Percentiles rank a stretch among this genome's conserved stretches.
Evolutionary conservation across 2,888 invertebrate species (phyloP).

Genomic region (Phalera bucephala): DNA sequence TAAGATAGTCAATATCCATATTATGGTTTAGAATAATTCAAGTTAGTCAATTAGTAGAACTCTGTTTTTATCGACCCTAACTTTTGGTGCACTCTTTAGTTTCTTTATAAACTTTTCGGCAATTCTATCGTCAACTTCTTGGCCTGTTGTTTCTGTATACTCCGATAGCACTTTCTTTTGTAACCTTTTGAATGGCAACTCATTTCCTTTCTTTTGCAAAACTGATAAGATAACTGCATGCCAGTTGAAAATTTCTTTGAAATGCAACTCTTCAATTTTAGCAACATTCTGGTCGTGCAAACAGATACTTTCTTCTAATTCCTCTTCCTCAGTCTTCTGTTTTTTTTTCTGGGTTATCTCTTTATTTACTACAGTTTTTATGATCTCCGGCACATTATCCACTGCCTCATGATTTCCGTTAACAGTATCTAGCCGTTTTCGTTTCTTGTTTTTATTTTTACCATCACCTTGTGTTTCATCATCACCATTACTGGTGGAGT

Average conservation of each 20-base stretch:
- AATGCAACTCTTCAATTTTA: slow-evolving; percentile 57
- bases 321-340: slow-evolving; percentile 54
- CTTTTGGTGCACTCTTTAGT: slow-evolving; percentile 85
- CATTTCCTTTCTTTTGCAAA: slow-evolving; percentile 81
- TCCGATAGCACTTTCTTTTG: slow-evolving; percentile 89
- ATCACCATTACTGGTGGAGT: slow-evolving; percentile 43
- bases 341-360: slow-evolving; percentile 64
- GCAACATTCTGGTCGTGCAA: slow-evolving; percentile 76
- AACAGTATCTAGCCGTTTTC: slow-evolving; percentile 69
- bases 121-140: slow-evolving; percentile 84
- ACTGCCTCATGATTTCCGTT: slow-evolving; percentile 29
- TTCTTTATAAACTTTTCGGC: slow-evolving; percentile 88
- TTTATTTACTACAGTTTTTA: slow-evolving; percentile 32
- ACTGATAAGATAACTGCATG: slow-evolving; percentile 74
- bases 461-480: slow-evolving; percentile 46
- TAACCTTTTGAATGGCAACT: slow-evolving; percentile 87
- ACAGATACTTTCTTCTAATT: slow-evolving; percentile 59
- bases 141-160: slow-evolving; percentile 78
- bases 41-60: slow-evolving; percentile 66
- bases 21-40: too few relatives aligned
- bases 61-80: slow-evolving; percentile 85
- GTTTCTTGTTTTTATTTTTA: slow-evolving; percentile 63
- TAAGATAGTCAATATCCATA: too few relatives aligned
- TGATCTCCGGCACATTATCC: slow-evolving; percentile 24
- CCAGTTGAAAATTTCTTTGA: slow-evolving; percentile 74